phyloP scores from a whole-genome alignment of 2,888 invertebrate species.

The Rotaria sp. region DNA sequence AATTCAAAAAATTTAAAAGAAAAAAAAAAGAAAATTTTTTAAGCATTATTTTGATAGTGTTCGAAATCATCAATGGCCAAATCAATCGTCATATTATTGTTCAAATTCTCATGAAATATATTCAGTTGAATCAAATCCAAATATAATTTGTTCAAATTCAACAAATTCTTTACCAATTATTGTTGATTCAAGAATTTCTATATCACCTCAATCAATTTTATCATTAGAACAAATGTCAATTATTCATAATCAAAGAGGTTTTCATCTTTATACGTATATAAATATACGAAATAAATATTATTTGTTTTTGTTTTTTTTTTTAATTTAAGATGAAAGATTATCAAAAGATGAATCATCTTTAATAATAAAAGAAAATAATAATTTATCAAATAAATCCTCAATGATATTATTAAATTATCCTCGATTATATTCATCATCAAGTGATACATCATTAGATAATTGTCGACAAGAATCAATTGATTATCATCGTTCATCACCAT shows the following conservation, averaged over 20 bases:
- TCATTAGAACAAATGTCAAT: slow-evolving; percentile 19
- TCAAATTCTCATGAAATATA: neutral
- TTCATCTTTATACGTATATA: neutral
- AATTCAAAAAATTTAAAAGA: neutral
- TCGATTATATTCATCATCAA: neutral
- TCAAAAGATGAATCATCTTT: neutral
- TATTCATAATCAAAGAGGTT: slow-evolving; percentile 1
- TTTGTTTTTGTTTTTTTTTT: neutral
- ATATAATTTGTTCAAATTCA: slow-evolving; percentile 1
- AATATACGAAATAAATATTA: too few species aligned
- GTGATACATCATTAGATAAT: neutral
- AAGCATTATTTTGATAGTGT: slow-evolving; percentile 29
- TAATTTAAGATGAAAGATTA: neutral
- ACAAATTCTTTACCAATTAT: neutral
- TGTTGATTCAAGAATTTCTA: neutral
- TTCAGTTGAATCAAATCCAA: neutral
- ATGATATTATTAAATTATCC: neutral
- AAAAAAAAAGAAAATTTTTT: neutral
- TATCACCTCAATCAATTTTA: neutral
- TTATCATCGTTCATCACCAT: neutral
- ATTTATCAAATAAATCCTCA: neutral
- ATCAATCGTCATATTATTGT: slow-evolving; percentile 10
- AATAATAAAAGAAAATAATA: neutral
- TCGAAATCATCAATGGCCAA: slow-evolving; percentile 14
- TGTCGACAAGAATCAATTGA: neutral